These are phyloP conservation scores for Peromyscus polionotus DNA, from an alignment of 2,113 vertebrate species.

Conservation along the genomic window DNA sequence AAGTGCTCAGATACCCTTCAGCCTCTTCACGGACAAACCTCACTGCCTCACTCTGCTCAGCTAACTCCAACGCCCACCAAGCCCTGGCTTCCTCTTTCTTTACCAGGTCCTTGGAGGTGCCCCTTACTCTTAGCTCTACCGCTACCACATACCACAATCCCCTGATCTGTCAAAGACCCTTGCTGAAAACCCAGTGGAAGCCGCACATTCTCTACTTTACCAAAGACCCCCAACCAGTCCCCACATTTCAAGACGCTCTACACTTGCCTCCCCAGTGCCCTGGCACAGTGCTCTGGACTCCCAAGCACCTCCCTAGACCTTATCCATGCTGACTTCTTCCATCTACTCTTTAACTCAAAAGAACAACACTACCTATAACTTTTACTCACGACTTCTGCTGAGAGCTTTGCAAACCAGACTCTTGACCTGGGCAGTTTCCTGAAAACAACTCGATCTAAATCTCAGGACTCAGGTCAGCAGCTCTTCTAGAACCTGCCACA, in stretches of 20 bases:
- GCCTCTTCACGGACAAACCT: background rate
- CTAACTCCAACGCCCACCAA: background rate
- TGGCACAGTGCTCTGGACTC: background rate
- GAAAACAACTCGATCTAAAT: slow-evolving; percentile 4
- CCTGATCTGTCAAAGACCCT: background rate
- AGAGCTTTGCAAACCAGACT: background rate
- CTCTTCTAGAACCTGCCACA: background rate
- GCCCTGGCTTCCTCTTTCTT: background rate
- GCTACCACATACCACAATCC: background rate
- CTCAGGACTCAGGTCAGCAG: background rate
- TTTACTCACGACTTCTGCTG: background rate
- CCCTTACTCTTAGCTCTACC: background rate
- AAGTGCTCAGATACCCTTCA: background rate
- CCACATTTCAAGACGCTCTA: background rate
- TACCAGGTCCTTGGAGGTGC: background rate
- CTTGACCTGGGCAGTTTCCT: background rate
- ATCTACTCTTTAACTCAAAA: slow-evolving; percentile 3
- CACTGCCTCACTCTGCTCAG: background rate
- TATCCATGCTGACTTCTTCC: background rate
- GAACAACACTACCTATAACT: background rate
- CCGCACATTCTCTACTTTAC: background rate
- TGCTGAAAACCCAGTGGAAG: slow-evolving; percentile 1
- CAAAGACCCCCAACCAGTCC: background rate
- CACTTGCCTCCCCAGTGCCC: background rate
- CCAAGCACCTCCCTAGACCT: background rate